Conservation (phyloP, 92 coral and sea anemone species). For the Siderastrea siderea region DNA sequence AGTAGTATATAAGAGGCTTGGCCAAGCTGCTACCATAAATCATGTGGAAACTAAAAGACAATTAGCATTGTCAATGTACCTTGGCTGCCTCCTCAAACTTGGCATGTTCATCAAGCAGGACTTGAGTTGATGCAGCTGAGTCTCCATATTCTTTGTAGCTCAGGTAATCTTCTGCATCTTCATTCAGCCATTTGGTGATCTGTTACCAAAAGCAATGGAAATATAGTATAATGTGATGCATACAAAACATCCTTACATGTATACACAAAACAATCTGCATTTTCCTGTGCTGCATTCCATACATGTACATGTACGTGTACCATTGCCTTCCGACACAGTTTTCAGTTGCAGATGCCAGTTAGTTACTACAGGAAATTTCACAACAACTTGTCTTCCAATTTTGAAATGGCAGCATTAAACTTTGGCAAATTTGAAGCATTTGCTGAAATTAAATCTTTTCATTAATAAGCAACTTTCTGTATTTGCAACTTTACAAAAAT, state of each 20-base stretch:
- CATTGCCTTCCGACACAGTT: too few relatives aligned
- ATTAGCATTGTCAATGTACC: conserved; percentile 32
- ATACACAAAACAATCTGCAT: too few relatives aligned
- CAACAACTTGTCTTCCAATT: too few relatives aligned
- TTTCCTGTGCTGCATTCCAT: background rate
- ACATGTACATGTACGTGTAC: background rate
- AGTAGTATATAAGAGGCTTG: too few relatives aligned
- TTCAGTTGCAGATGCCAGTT: too few relatives aligned
- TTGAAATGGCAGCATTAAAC: too few relatives aligned
- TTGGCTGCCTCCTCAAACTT: conserved; percentile 86
- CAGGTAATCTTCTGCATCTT: conserved; percentile 94
- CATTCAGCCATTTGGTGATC: conserved; percentile 91
- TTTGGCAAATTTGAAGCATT: too few relatives aligned
- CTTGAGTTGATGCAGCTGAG: conserved; percentile 85
- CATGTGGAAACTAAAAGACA: background rate
- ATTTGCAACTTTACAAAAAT: too few relatives aligned
- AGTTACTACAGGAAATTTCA: too few relatives aligned
- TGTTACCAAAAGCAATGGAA: conserved; percentile 20
- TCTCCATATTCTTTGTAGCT: conserved; percentile 89
- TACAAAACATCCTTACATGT: background rate
- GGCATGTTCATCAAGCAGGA: conserved; percentile 86
- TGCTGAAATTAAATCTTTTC: too few relatives aligned
- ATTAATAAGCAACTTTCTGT: too few relatives aligned
- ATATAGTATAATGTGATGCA: background rate
- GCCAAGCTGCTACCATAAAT: too few relatives aligned